Evolutionary conservation across 2,113 vertebrate species (phyloP).

Genomic region (Girardinichthys multiradiatus): DNA sequence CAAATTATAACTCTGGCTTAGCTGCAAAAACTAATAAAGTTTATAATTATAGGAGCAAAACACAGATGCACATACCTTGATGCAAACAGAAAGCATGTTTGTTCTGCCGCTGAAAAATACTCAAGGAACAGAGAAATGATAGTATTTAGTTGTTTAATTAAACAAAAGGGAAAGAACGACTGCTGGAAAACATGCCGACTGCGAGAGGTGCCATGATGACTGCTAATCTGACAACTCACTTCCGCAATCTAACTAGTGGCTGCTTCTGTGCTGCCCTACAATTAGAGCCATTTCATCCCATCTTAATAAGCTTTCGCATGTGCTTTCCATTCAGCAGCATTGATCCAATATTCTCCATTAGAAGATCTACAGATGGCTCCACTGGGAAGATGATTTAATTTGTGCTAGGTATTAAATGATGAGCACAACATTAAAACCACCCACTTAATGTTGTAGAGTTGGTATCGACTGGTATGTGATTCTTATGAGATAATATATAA

Average conservation of each 20-base stretch:
- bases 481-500: no score
- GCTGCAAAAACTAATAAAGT: no score
- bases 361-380: neutral
- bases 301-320: slow-evolving; percentile 64
- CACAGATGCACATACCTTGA: no score
- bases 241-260: slow-evolving; percentile 46
- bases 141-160: neutral
- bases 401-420: neutral
- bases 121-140: neutral
- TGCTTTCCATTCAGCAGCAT: slow-evolving; percentile 16
- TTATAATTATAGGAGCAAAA: no score
- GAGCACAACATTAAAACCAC: neutral
- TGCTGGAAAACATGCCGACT: neutral
- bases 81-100: neutral
- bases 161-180: neutral
- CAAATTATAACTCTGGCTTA: no score
- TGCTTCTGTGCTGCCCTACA: slow-evolving; percentile 29
- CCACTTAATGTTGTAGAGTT: no score
- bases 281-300: slow-evolving; percentile 60
- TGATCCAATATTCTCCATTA: slow-evolving; percentile 13
- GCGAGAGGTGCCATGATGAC: slow-evolving; percentile 39
- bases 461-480: no score
- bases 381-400: neutral
- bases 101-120: neutral
- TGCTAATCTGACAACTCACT: slow-evolving; percentile 50